Evolutionary conservation across 2,113 vertebrate genomes (phyloP).

Genomic region (Cepphus grylle): DNA sequence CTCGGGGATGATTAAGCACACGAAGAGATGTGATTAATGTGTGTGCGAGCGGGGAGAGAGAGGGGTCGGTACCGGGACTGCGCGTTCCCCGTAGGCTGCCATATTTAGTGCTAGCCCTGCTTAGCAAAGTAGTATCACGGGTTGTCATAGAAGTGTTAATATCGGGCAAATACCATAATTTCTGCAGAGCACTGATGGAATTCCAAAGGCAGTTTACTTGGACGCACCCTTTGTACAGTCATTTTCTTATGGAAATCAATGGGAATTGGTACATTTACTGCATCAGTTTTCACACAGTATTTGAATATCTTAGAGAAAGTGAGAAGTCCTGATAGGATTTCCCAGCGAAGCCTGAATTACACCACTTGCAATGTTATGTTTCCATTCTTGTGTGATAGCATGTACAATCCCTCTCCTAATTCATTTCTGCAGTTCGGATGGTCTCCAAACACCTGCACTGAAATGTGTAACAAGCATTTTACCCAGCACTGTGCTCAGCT

Average conservation of each 20-base stretch:
- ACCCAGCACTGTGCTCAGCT: background rate
- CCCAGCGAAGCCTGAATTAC: background rate
- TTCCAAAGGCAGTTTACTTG: background rate
- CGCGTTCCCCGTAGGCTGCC: background rate
- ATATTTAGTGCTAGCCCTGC: background rate
- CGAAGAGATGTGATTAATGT: background rate
- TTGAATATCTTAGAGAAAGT: background rate
- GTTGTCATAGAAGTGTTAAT: background rate
- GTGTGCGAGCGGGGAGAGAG: background rate
- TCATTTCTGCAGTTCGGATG: background rate
- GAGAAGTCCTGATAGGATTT: background rate
- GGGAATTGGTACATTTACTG: background rate
- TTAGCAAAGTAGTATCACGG: rapidly evolving
- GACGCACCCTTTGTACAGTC: background rate
- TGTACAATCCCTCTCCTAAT: background rate
- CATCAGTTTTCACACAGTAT: background rate
- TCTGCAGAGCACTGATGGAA: background rate
- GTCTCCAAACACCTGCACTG: background rate
- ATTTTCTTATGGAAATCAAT: background rate
- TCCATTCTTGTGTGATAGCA: background rate
- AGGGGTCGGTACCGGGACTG: background rate
- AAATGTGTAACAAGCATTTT: background rate
- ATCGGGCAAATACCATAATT: rapidly evolving
- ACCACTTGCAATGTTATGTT: rapidly evolving
- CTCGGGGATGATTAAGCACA: rapidly evolving